These are phyloP conservation scores for Parasteatoda tepidariorum DNA, from an alignment of 1,140 invertebrate genomes.

Conservation along the genomic window DNA sequence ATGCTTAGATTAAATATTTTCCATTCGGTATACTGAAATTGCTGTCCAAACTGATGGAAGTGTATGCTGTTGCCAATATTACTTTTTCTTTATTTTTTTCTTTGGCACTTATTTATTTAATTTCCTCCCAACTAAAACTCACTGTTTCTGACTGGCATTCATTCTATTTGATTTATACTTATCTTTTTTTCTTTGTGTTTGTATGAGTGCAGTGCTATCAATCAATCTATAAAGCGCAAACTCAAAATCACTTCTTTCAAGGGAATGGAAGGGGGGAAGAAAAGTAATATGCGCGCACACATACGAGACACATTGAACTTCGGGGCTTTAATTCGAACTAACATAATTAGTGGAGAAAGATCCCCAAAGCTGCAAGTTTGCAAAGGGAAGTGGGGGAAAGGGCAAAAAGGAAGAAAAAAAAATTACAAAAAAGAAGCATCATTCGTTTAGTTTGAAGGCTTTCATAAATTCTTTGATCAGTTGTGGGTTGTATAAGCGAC, in stretches of 20 bases:
- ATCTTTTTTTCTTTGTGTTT: no score
- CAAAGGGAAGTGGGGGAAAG: neutral
- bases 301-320: constrained; percentile 26
- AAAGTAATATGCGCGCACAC: constrained; percentile 2
- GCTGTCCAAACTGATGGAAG: no score
- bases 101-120: no score
- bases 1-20: no score
- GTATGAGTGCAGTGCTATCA: neutral
- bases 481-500: constrained; percentile 4
- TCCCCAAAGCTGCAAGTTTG: neutral
- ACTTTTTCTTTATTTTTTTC: no score
- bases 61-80: no score
- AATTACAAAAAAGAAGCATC: constrained; percentile 43
- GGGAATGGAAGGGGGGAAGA: neutral
- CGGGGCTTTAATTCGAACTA: constrained; percentile 51
- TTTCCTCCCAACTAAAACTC: no score
- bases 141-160: no score
- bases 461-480: constrained; percentile 61
- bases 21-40: no score
- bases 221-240: constrained; percentile 14
- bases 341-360: constrained; percentile 51
- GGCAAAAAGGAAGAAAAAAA: constrained; percentile 16
- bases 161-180: no score
- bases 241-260: constrained; percentile 7
- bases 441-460: constrained; percentile 58